Conservation (phyloP, 2,888 invertebrate species). For the Helobdella robusta region DNA sequence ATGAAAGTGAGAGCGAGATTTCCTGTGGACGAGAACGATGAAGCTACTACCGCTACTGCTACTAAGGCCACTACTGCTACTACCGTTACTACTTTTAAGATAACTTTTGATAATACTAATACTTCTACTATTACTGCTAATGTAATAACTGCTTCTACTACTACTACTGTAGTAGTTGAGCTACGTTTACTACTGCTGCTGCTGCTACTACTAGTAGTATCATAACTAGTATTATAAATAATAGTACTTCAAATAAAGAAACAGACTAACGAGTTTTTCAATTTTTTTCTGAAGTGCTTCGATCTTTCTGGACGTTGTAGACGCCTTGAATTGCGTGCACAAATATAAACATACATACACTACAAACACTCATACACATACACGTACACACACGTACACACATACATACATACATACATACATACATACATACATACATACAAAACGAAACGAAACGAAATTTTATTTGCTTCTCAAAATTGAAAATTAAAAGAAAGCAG, state of each 20-base stretch:
- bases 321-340: not conserved
- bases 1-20: conserved; percentile 6
- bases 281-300: conserved; percentile 83
- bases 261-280: conserved; percentile 62
- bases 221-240: not conserved
- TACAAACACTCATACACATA: no score
- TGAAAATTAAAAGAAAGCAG: no score
- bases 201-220: not conserved
- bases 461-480: no score
- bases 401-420: no score
- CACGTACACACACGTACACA: no score
- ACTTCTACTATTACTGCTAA: conserved; percentile 1
- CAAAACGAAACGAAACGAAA: no score
- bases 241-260: conserved; percentile 5
- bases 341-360: not conserved
- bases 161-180: not conserved
- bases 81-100: conserved; percentile 1
- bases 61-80: not conserved
- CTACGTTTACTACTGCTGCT: not conserved
- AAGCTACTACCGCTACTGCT: not conserved
- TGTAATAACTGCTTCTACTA: not conserved
- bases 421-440: no score
- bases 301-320: conserved; percentile 26
- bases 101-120: not conserved
- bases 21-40: not conserved